Conservation (phyloP, 2,113 vertebrate species). For the Cephalopterus ornatus region DNA sequence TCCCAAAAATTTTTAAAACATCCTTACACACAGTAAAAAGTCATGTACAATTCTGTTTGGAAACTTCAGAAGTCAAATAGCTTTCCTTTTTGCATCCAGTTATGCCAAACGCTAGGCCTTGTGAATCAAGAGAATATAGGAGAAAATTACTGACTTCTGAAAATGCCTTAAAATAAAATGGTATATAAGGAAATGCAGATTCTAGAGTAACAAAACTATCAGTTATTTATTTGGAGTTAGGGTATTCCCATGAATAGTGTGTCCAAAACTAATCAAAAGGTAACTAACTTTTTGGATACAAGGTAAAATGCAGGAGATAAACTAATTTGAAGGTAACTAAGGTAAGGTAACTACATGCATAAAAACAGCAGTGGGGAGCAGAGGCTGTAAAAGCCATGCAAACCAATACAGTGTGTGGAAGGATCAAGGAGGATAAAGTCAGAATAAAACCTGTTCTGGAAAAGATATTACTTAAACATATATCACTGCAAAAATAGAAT, state of each 20-base stretch:
- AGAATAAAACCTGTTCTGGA: neutral
- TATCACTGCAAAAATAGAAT: neutral
- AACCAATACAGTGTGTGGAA: neutral
- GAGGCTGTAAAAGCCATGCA: neutral
- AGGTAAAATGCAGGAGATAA: neutral
- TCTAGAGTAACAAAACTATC: neutral
- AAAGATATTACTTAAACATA: constrained; percentile 3
- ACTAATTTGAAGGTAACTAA: neutral
- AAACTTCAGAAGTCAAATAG: neutral
- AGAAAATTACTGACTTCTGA: neutral
- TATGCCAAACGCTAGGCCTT: neutral
- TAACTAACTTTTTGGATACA: neutral
- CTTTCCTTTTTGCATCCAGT: neutral
- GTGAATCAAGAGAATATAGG: neutral
- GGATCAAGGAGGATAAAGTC: constrained; percentile 31
- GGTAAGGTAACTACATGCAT: neutral
- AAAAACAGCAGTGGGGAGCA: neutral
- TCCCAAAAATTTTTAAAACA: neutral
- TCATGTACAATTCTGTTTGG: neutral
- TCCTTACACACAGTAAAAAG: neutral
- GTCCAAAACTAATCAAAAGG: neutral
- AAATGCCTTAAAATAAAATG: neutral
- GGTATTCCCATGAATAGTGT: neutral
- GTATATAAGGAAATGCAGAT: neutral
- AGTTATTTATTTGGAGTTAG: neutral